Evolutionary conservation across 2,797 vertebrate genomes (phyloP), one percentile per base, ranked within the genome.

Genomic region (Eupleurogrammus muticus): DNA sequence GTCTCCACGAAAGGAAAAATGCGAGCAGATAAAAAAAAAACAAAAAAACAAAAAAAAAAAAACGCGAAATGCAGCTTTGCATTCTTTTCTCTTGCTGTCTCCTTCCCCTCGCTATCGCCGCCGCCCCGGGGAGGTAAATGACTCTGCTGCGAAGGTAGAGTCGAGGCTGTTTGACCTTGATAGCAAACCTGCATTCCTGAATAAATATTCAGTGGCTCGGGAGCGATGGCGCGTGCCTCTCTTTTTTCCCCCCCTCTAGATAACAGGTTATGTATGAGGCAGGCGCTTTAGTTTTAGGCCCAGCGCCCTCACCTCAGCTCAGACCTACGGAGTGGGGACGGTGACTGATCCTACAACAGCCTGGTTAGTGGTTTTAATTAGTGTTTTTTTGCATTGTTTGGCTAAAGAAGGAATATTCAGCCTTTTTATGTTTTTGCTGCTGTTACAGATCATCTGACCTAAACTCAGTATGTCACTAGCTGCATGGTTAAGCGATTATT

Each of bases 101-200:
- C 73, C 73, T 58, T 46, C 64, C 66, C 67, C 14, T 34, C 20
- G n/a, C 61, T 52, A 70, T 78, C 75, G 19, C 66, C 56, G 9
- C 47, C 71, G 61, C 70, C 77, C 73, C 73, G 0, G 68, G 81
- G 85, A 86, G 75, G 71, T 75, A 80, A 85, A 82, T 75, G 82
- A 80, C 80, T 85, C 71, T 53, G 70, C 72, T 63, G 86, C 50
- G 76, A 80, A 72, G 78, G 70, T 34, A 77, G 63, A 77, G 77
- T 66, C 56, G 64, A 66, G 55, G 74, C 86, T 84, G 85, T 79
- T 84, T 88, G 90, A 90, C 90, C 89, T 91, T 87, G 89, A 89
- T 76, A 89, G 67, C 75, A 82, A 87, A 86, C 53, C 79, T 68
- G 74, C 80, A 59, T 81, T 86, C 52, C 73, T 64, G 70, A 89